Conservation (phyloP, 2,888 invertebrate genomes). For the Parnassius glacialis region DNA sequence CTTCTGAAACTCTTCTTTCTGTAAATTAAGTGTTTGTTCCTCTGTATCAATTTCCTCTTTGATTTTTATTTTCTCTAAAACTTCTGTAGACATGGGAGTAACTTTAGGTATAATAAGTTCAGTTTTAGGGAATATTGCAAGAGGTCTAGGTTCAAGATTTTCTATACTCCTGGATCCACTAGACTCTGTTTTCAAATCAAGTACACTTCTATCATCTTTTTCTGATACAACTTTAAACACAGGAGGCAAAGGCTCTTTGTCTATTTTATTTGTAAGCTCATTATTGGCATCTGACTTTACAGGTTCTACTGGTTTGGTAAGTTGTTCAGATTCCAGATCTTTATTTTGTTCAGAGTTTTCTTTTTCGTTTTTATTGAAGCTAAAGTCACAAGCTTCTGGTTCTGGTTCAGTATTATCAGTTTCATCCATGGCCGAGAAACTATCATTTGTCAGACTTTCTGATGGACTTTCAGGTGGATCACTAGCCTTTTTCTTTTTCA, state of each 20-base stretch:
- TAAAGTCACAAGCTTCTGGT: constrained; percentile 73
- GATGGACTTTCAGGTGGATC: constrained; percentile 88
- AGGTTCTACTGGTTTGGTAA: constrained; percentile 57
- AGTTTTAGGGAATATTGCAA: constrained; percentile 75
- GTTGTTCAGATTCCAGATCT: constrained; percentile 56
- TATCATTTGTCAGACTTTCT: constrained; percentile 91
- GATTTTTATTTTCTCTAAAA: constrained; percentile 74
- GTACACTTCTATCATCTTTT: constrained; percentile 62
- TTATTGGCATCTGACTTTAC: constrained; percentile 56
- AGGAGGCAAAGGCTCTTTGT: constrained; percentile 62
- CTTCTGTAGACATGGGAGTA: constrained; percentile 75
- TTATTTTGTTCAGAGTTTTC: constrained; percentile 64
- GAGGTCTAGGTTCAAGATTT: constrained; percentile 53
- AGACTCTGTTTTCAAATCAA: constrained; percentile 70
- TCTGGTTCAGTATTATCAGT: constrained; percentile 79
- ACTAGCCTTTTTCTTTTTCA: constrained; percentile 75
- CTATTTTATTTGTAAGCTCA: constrained; percentile 59
- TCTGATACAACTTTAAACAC: constrained; percentile 56
- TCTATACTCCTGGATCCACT: constrained; percentile 53
- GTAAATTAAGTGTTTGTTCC: constrained; percentile 63
- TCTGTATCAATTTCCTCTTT: constrained; percentile 76
- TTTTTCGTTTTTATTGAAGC: constrained; percentile 71
- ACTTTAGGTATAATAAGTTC: constrained; percentile 83
- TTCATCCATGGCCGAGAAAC: constrained; percentile 89
- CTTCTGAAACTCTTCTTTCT: constrained; percentile 71